Evolutionary conservation across 2,113 vertebrate species (phyloP).

Genomic region (Pandion haliaetus): DNA sequence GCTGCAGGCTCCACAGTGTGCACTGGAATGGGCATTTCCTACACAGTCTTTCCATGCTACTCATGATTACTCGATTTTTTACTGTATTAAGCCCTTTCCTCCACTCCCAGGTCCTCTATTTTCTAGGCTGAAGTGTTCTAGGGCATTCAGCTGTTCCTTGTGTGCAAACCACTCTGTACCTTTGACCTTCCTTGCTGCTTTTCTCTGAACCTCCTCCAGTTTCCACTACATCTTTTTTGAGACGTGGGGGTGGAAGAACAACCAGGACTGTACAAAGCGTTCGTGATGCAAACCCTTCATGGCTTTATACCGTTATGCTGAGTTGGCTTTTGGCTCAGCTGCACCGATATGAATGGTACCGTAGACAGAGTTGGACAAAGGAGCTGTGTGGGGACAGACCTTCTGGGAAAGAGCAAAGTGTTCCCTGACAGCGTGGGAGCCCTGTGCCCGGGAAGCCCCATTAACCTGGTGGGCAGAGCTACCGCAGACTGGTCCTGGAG

Average conservation of each 20-base stretch:
- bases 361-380: background rate
- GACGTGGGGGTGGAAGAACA: conserved; percentile 1
- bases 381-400: background rate
- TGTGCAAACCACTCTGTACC: background rate
- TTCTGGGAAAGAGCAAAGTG: background rate
- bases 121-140: background rate
- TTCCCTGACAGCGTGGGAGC: background rate
- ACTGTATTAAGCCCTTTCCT: background rate
- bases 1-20: accelerated
- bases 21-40: background rate
- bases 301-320: background rate
- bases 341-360: background rate
- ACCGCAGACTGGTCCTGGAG: background rate
- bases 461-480: background rate
- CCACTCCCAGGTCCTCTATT: background rate
- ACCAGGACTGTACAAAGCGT: background rate
- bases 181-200: background rate
- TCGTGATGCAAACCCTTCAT: background rate
- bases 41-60: background rate
- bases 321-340: background rate
- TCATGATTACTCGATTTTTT: background rate
- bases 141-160: background rate
- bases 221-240: background rate
- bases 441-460: background rate
- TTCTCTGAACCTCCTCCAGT: background rate